These are phyloP conservation scores for Prietella phreatophila DNA, from an alignment of 2,113 vertebrate genomes.

Conservation along the genomic window DNA sequence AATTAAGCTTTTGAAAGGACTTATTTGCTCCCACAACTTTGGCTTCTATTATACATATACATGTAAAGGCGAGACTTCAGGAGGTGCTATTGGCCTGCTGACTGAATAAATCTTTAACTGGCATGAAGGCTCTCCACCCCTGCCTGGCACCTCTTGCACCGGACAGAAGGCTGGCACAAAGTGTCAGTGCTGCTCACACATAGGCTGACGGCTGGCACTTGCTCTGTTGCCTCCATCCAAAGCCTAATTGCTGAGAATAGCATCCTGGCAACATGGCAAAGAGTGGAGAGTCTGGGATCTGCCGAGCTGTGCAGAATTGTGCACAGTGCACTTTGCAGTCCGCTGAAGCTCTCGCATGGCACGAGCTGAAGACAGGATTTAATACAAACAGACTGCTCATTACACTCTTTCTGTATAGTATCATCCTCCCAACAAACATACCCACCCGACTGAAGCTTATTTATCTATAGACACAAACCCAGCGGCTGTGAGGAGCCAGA, in stretches of 20 bases:
- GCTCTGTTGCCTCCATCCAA: conserved; percentile 56
- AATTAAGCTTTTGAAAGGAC: neutral
- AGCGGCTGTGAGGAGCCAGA: conserved; percentile 29
- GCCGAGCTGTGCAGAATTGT: conserved; percentile 45
- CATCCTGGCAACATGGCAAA: conserved; percentile 49
- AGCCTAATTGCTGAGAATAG: conserved; percentile 68
- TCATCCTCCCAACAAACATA: conserved; percentile 8
- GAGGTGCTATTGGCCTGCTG: neutral
- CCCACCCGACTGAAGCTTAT: neutral
- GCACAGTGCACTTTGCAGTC: conserved; percentile 36
- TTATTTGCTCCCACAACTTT: neutral
- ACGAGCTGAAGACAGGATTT: neutral
- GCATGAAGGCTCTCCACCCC: conserved; percentile 36
- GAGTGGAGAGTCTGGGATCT: conserved; percentile 14
- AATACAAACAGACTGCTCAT: conserved; percentile 25
- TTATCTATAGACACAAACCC: conserved; percentile 23
- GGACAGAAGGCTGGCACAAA: conserved; percentile 50
- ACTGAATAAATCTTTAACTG: conserved; percentile 31
- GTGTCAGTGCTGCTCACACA: conserved; percentile 48
- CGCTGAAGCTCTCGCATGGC: neutral
- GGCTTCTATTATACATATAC: neutral
- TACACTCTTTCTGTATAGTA: conserved; percentile 25
- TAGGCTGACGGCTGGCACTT: conserved; percentile 52
- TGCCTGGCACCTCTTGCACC: conserved; percentile 19
- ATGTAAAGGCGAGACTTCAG: neutral